Evolutionary conservation across 1,140 invertebrate species (phyloP).

Genomic region (Drosophila rufa): DNA sequence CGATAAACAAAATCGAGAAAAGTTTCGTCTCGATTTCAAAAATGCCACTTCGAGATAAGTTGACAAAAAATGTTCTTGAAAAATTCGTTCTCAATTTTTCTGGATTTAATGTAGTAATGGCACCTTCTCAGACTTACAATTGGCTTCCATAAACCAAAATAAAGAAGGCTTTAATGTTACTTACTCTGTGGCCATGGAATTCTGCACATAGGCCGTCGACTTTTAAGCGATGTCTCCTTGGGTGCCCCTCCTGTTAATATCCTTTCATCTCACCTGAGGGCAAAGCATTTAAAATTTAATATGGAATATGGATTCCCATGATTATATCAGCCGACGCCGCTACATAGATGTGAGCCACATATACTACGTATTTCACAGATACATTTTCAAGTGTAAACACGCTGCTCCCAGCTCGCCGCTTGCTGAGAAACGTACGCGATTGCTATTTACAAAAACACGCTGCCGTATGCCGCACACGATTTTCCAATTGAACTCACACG

Average conservation of each 20-base stretch:
- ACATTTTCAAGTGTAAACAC: conserved; percentile 43
- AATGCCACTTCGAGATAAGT: no score
- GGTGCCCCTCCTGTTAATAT: not conserved
- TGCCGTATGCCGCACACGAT: conserved; percentile 82
- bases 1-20: no score
- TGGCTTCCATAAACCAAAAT: not conserved
- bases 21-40: no score
- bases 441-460: conserved; percentile 71
- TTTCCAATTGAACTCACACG: conserved; percentile 85
- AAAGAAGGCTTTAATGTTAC: not conserved
- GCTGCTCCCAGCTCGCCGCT: conserved; percentile 15
- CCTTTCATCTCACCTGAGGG: conserved; percentile 6
- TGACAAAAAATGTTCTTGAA: no score
- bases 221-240: not conserved
- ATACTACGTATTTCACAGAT: conserved; percentile 38
- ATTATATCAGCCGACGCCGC: conserved; percentile 40
- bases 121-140: no score
- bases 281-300: conserved; percentile 39
- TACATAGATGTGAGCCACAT: conserved; percentile 34
- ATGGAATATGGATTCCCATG: conserved; percentile 53
- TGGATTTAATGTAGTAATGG: no score
- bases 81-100: no score
- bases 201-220: no score
- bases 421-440: conserved; percentile 52
- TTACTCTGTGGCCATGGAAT: not conserved